A percentile compares a stretch with the other conserved stretches of the same genome.
Evolutionary conservation across 2,113 vertebrate genomes (phyloP).

Genomic region (Trinectes maculatus): DNA sequence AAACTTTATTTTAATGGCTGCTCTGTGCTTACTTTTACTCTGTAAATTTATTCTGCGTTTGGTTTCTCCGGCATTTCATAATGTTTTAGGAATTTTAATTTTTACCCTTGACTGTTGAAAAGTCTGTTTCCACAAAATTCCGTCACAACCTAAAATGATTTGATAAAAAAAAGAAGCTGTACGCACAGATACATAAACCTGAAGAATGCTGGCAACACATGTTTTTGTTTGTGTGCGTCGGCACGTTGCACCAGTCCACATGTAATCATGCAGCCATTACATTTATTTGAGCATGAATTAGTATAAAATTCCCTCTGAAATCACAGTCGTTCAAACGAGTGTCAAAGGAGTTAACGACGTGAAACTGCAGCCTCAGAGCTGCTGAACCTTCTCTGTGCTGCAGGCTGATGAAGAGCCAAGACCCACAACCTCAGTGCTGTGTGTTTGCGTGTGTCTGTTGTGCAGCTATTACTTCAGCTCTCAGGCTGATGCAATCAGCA

Average conservation of each 20-base stretch:
- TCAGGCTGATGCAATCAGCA: slow-evolving; percentile 68
- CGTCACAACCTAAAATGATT: neutral
- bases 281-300: no score
- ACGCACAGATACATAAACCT: no score
- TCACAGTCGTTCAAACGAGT: no score
- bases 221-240: neutral
- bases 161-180: neutral
- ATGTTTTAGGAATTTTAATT: neutral
- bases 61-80: neutral
- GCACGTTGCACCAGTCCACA: neutral
- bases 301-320: no score
- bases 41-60: neutral
- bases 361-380: no score
- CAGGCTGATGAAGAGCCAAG: slow-evolving; percentile 54
- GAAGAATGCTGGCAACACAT: neutral
- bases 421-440: slow-evolving; percentile 41
- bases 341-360: no score
- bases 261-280: no score
- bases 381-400: no score
- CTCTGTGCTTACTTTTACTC: neutral
- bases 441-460: slow-evolving; percentile 13
- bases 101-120: neutral
- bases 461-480: slow-evolving; percentile 54
- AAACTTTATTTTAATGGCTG: neutral
- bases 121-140: neutral